phyloP scores from a whole-genome alignment of 2,797 vertebrate species.

The Aselliscus stoliczkanus region DNA sequence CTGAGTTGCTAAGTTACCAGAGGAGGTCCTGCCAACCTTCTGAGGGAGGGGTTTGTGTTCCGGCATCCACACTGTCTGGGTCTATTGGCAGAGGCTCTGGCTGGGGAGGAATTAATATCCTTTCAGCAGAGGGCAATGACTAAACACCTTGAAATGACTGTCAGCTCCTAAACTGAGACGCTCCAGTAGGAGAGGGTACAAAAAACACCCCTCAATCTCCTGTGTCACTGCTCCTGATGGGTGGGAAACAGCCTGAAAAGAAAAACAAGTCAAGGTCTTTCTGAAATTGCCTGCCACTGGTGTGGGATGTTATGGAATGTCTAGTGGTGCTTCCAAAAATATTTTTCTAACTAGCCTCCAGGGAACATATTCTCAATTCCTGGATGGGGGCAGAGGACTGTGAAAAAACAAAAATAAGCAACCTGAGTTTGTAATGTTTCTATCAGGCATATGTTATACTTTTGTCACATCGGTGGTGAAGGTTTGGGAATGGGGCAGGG shows the following conservation, averaged over 20 bases:
- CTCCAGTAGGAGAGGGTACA: neutral
- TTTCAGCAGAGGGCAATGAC: neutral
- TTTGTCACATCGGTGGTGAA: neutral
- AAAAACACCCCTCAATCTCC: neutral
- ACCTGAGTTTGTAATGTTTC: neutral
- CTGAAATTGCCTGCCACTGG: neutral
- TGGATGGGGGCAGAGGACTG: neutral
- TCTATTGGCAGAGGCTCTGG: neutral
- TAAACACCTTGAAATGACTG: neutral
- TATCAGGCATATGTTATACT: neutral
- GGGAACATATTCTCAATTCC: neutral
- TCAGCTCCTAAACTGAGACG: neutral
- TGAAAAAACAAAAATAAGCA: neutral
- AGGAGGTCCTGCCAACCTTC: neutral
- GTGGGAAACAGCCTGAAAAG: neutral
- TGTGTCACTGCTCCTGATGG: neutral
- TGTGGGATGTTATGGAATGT: neutral
- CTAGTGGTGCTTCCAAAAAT: neutral
- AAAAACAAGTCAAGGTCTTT: neutral
- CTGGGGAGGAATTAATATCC: neutral
- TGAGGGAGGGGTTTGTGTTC: neutral
- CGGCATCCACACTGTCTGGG: accelerated
- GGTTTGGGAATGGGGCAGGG: accelerated
- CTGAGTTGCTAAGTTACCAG: neutral
- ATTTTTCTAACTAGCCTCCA: neutral